Conservation (phyloP, 2,113 vertebrate genomes). For the Paramormyrops kingsleyae region DNA sequence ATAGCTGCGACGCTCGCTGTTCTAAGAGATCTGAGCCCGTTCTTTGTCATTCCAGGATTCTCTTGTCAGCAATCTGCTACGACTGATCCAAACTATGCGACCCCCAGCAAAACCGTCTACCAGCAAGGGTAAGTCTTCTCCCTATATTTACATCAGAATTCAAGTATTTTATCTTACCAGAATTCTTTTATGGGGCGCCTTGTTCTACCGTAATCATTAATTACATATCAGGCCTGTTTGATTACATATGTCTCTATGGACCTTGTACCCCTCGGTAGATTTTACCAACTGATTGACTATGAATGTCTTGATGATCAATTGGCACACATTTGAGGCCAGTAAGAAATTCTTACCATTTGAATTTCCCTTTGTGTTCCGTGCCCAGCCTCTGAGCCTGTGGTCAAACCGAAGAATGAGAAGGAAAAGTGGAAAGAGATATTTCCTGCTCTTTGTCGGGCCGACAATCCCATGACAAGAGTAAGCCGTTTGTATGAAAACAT, state of each 20-base stretch:
- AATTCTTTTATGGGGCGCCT: background rate
- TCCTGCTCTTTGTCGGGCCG: slow-evolving; percentile 82
- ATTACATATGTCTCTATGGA: background rate
- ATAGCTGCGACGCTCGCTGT: background rate
- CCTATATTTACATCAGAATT: background rate
- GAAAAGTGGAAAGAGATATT: slow-evolving; percentile 85
- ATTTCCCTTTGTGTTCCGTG: background rate
- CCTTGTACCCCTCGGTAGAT: background rate
- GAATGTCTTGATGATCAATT: background rate
- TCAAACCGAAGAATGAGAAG: slow-evolving; percentile 76
- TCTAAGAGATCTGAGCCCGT: background rate
- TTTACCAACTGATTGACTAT: background rate
- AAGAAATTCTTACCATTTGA: background rate
- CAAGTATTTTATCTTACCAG: background rate
- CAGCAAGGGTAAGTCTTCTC: slow-evolving; percentile 65
- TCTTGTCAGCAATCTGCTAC: slow-evolving; percentile 81
- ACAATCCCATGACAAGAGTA: slow-evolving; percentile 79
- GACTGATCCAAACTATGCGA: slow-evolving; percentile 95
- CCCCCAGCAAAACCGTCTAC: slow-evolving; percentile 71
- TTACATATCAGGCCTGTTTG: background rate
- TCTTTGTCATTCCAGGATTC: slow-evolving; percentile 69
- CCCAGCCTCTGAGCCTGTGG: slow-evolving; percentile 41
- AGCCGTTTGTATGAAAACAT: background rate
- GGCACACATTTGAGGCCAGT: no score
- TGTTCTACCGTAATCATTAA: background rate